Evolutionary conservation across 2,797 vertebrate species (phyloP).

Genomic region (Ibycter americanus): DNA sequence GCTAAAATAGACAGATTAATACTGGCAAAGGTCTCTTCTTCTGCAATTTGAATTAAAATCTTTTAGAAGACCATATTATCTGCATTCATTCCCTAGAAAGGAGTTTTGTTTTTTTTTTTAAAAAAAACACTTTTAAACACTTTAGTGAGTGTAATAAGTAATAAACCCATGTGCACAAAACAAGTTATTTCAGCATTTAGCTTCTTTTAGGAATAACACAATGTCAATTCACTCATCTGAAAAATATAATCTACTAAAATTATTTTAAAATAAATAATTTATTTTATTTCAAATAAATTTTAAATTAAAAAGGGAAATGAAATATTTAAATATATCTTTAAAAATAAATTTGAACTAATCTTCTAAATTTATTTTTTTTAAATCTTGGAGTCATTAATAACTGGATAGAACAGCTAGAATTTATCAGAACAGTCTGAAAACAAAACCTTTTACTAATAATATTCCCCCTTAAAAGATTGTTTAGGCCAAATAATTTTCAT

Average conservation of each 20-base stretch:
- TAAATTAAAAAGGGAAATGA: too few relatives aligned
- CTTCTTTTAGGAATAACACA: neutral
- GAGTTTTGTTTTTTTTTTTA: neutral
- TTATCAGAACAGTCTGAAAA: neutral
- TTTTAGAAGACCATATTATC: neutral
- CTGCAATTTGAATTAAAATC: neutral
- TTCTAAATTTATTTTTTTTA: neutral
- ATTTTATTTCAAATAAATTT: too few relatives aligned
- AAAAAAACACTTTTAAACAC: too few relatives aligned
- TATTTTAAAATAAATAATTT: neutral
- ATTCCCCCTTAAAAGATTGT: neutral
- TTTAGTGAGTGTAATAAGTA: neutral
- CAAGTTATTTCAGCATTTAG: neutral
- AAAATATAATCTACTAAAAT: neutral
- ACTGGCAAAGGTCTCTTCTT: neutral
- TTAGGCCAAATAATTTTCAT: neutral
- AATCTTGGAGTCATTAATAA: neutral
- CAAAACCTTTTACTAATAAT: neutral
- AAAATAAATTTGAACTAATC: too few relatives aligned
- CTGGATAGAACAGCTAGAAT: neutral
- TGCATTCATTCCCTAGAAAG: neutral
- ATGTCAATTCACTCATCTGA: neutral
- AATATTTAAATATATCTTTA: too few relatives aligned
- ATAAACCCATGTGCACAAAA: neutral
- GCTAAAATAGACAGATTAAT: conserved; percentile 1